Percentiles rank a stretch among this genome's conserved stretches.
Evolutionary conservation across 2,797 vertebrate genomes (phyloP).

Genomic region (Catamblyrhynchus diadema): DNA sequence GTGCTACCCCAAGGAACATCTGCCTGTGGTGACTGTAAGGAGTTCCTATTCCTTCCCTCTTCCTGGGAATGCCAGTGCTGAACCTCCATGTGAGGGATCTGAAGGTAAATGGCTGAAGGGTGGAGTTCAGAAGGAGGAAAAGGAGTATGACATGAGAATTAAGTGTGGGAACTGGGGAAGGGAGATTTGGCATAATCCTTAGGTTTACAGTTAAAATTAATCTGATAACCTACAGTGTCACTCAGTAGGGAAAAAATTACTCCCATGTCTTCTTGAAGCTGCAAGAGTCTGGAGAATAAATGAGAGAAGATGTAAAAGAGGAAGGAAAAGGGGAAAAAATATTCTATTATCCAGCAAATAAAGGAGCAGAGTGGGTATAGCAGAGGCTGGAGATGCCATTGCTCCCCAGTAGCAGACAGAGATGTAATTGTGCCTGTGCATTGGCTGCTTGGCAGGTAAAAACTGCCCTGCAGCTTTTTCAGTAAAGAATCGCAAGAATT

Average conservation of each 20-base stretch:
- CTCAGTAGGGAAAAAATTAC: not conserved
- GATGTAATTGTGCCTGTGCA: not conserved
- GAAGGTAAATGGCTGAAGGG: conserved; percentile 55
- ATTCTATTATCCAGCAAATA: not conserved
- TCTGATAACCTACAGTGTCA: not conserved
- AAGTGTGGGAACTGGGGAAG: not conserved
- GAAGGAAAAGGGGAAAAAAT: not conserved
- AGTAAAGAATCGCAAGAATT: not conserved
- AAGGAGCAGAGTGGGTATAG: not conserved
- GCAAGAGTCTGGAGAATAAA: not conserved
- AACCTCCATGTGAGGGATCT: not conserved
- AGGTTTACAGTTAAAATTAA: not conserved
- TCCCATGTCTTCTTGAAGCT: not conserved
- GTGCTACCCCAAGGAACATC: conserved; percentile 79
- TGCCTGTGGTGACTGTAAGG: conserved; percentile 76
- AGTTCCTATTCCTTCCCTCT: conserved; percentile 81
- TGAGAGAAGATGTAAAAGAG: not conserved
- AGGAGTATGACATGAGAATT: not conserved
- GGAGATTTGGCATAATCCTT: not conserved
- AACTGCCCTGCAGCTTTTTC: not conserved
- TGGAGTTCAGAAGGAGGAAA: not conserved
- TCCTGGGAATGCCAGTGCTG: conserved; percentile 52
- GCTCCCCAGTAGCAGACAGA: not conserved
- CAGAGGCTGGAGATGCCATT: not conserved
- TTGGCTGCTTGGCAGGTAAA: not conserved